A percentile compares a stretch with the other conserved stretches of the same genome.
phyloP scores from a whole-genome alignment of 2,113 vertebrate species.

The Carassius carassius region DNA sequence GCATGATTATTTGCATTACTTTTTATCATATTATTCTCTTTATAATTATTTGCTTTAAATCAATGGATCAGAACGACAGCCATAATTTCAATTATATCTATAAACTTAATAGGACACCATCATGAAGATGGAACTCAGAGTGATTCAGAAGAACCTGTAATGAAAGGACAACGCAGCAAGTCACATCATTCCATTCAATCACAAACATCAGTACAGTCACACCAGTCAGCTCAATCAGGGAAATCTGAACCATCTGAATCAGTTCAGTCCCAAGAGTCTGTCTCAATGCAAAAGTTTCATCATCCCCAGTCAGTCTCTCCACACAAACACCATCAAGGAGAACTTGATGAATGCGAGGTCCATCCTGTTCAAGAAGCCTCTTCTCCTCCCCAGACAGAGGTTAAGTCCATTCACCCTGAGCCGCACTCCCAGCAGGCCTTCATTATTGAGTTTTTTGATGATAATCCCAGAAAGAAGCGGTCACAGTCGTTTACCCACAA shows the following conservation, averaged over 20 bases:
- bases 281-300: constrained; percentile 41
- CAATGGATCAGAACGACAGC: no score
- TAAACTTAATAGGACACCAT: constrained; percentile 78
- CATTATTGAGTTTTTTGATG: constrained; percentile 95
- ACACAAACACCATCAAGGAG: constrained; percentile 41
- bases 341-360: constrained; percentile 45
- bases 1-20: neutral
- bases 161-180: constrained; percentile 69
- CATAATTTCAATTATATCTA: neutral
- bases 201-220: constrained; percentile 32
- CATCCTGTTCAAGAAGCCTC: constrained; percentile 64
- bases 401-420: constrained; percentile 74
- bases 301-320: constrained; percentile 54
- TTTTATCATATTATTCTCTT: neutral
- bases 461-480: constrained; percentile 91
- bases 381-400: constrained; percentile 72
- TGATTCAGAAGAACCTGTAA: constrained; percentile 86
- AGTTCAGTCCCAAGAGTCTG: constrained; percentile 53
- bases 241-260: constrained; percentile 55
- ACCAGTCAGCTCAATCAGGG: constrained; percentile 41
- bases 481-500: constrained; percentile 95
- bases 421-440: constrained; percentile 86
- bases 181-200: constrained; percentile 60
- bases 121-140: constrained; percentile 97
- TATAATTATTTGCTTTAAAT: neutral